Evolutionary conservation across 2,113 vertebrate species (phyloP).

Genomic region (Pterocles gutturalis): DNA sequence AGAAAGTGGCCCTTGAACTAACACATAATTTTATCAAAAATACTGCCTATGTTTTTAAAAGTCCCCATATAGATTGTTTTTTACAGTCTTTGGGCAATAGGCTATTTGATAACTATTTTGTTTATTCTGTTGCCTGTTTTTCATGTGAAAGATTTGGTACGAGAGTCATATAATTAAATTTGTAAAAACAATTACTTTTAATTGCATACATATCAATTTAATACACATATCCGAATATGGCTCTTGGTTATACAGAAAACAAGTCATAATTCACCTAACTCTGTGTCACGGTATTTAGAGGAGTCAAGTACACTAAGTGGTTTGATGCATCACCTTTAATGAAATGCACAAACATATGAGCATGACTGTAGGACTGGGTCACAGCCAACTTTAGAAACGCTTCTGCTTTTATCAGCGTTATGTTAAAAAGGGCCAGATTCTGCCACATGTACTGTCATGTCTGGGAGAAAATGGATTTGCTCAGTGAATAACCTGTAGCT

Average conservation of each 20-base stretch:
- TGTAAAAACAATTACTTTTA: neutral
- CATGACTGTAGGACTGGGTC: neutral
- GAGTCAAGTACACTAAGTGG: conserved; percentile 25
- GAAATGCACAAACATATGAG: neutral
- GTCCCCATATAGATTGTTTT: neutral
- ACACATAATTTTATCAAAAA: conserved; percentile 20
- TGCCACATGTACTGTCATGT: neutral
- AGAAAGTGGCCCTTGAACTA: conserved; percentile 41
- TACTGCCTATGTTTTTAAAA: neutral
- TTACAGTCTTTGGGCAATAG: neutral
- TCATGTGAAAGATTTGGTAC: neutral
- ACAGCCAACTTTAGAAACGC: conserved; percentile 1
- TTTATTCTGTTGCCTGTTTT: conserved; percentile 17
- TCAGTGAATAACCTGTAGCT: neutral
- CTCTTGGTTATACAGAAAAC: neutral
- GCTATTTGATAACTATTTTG: neutral
- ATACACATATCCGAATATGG: neutral
- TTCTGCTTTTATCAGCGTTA: neutral
- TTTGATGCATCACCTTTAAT: conserved; percentile 51
- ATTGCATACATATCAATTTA: neutral
- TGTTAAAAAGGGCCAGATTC: neutral
- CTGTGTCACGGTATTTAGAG: conserved; percentile 27
- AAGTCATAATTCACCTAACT: neutral
- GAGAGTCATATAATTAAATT: neutral
- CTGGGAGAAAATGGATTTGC: neutral